phyloP scores from a whole-genome alignment of 2,888 invertebrate genomes.

The Ophioninae sp. region DNA sequence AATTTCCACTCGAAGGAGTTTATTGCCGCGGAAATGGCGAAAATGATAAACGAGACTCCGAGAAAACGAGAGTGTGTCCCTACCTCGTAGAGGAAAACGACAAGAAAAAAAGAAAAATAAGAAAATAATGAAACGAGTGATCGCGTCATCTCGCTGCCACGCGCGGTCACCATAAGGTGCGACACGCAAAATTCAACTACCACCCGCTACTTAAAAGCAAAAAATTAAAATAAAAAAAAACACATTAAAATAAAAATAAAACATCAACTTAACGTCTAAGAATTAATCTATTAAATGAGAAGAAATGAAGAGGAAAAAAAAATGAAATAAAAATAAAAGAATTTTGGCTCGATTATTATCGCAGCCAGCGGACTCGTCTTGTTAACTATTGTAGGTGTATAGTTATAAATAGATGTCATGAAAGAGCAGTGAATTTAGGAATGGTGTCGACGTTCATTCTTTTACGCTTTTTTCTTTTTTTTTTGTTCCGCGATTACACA shows the following conservation, averaged over 20 bases:
- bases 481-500: neutral
- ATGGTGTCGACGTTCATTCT: conserved; percentile 44
- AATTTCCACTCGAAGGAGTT: conserved; percentile 9
- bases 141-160: conserved; percentile 36
- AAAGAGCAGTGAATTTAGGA: conserved; percentile 74
- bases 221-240: conserved; percentile 34
- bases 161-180: conserved; percentile 28
- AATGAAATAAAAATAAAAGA: conserved; percentile 65
- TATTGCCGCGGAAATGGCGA: neutral
- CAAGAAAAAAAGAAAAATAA: conserved; percentile 36
- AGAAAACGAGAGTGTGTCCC: conserved; percentile 42
- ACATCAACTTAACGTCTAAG: conserved; percentile 73
- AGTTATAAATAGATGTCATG: conserved; percentile 75
- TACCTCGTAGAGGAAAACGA: conserved; percentile 46
- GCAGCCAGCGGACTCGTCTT: conserved; percentile 76
- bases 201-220: conserved; percentile 67
- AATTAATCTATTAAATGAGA: conserved; percentile 69
- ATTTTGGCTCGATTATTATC: conserved; percentile 68
- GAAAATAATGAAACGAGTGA: conserved; percentile 21
- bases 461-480: conserved; percentile 12
- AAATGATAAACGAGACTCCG: conserved; percentile 33
- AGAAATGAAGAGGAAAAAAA: conserved; percentile 54
- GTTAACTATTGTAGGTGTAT: conserved; percentile 80
- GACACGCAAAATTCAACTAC: conserved; percentile 54
- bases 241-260: too few species aligned